phyloP scores from a whole-genome alignment of 1,140 invertebrate genomes.

The Drosophila tsacasi region DNA sequence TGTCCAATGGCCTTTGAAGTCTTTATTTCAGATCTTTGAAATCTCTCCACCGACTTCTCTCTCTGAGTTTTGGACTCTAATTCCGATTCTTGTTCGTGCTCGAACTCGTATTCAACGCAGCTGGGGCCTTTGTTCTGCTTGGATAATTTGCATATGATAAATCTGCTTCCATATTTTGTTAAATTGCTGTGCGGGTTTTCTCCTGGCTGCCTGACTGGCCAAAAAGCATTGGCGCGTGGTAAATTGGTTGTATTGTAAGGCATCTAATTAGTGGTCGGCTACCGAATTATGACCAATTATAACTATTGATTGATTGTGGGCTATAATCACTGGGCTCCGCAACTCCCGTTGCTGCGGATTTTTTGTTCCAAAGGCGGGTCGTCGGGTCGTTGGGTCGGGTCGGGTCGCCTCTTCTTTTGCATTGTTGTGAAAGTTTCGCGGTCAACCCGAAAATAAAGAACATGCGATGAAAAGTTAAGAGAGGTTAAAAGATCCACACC shows the following conservation, averaged over 20 bases:
- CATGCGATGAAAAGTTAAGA: background rate
- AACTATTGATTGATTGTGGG: conserved; percentile 56
- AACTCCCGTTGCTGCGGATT: conserved; percentile 43
- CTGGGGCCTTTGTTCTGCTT: conserved; percentile 40
- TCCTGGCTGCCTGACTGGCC: conserved; percentile 32
- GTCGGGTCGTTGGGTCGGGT: background rate
- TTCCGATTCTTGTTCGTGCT: conserved; percentile 34
- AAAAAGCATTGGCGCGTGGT: conserved; percentile 61
- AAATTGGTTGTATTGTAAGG: conserved; percentile 75
- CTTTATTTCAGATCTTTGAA: conserved; percentile 21
- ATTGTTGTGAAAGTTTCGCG: conserved; percentile 46
- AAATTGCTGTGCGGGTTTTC: conserved; percentile 57
- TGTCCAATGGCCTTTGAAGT: conserved; percentile 31
- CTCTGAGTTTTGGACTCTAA: conserved; percentile 21
- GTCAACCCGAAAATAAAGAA: background rate
- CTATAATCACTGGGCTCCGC: conserved; percentile 42
- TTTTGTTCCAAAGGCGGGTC: conserved; percentile 3
- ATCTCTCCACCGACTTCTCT: conserved; percentile 11
- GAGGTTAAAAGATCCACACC: conserved; percentile 18
- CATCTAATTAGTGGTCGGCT: conserved; percentile 74
- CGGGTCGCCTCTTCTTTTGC: conserved; percentile 28
- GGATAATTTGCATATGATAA: conserved; percentile 80
- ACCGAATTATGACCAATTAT: conserved; percentile 81
- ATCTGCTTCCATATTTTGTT: conserved; percentile 75
- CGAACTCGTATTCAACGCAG: conserved; percentile 44